Percentiles rank a stretch among this genome's conserved stretches.
These are phyloP conservation scores for Delphinus delphis DNA, from an alignment of 2,113 vertebrate species.

Conservation along the genomic window DNA sequence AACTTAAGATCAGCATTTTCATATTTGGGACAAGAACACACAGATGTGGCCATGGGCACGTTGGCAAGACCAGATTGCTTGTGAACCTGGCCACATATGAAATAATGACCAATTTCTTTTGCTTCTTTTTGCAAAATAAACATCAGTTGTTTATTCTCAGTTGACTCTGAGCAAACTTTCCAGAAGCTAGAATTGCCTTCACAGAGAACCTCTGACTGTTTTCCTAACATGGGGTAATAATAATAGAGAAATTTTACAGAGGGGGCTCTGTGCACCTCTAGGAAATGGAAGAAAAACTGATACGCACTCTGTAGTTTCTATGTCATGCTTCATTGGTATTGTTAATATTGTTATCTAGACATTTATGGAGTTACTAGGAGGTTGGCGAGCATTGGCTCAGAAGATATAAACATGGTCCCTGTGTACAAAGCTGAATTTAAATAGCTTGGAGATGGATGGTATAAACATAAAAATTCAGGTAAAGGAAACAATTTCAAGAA, in stretches of 20 bases:
- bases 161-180: not conserved
- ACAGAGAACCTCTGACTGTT: not conserved
- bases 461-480: slow-evolving; percentile 47
- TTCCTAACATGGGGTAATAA: not conserved
- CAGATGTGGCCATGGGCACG: not conserved
- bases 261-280: not conserved
- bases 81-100: not conserved
- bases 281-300: not conserved
- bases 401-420: slow-evolving; percentile 49
- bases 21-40: not conserved
- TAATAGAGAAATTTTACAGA: not conserved
- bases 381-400: not conserved
- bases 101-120: not conserved
- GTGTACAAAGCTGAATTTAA: slow-evolving; percentile 44
- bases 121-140: slow-evolving; percentile 8
- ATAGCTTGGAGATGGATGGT: slow-evolving; percentile 45
- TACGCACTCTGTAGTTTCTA: not conserved
- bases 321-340: slow-evolving; percentile 1
- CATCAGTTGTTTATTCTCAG: not conserved
- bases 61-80: not conserved
- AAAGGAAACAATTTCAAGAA: slow-evolving; percentile 72
- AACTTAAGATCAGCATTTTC: not conserved
- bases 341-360: slow-evolving; percentile 17
- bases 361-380: slow-evolving; percentile 9
- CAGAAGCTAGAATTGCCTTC: not conserved